Base-by-base conservation (phyloP, 2,797 vertebrate genomes). In the Oophaga sylvatica region DNA sequence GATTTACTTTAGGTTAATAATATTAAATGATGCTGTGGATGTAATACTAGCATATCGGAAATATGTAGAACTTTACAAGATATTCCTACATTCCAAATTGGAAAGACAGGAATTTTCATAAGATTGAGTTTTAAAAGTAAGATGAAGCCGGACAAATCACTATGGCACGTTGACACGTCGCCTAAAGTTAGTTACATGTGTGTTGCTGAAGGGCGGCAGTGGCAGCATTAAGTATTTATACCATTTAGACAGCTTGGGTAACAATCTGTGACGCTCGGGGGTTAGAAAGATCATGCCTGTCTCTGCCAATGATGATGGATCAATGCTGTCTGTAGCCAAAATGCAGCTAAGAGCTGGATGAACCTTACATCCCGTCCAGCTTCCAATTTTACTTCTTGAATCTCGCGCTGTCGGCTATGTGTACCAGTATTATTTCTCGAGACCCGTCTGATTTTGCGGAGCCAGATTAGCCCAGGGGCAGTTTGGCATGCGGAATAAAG, bases 221-320 rank as follows among this genome's bases (percentile, higher is more conserved):
- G 62, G 29, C 71, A 87, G 26, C 73, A 75, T 80, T 83, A 83
- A 80, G 84, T 68, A 87, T 45, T 86, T 87, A 83, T 75, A 62
- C 84, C 82, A 83, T 57, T 86, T 83, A 83, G 80, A 70, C 88
- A 86, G 84, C 73, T 86, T 84, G 75, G 48, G 75, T 41, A 83
- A 65, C 65, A 87, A 68, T 83, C 80, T 89, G 75, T 82, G 22
- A n/a, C 15, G 60, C 88, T 79, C 17, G 41, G 78, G 80, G 88
- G 73, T 62, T 85, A 78, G 16, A 78, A 3, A 86, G 79, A 71
- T 29, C 63, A 60, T 81, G 26, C 53, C 77, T 73, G 76, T 76
- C 59, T 81, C 22, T 75, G 81, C 48, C 75, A 68, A 59, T 48
- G 15, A 81, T 41, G 59, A 70, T 26, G 53, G 53, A 78, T 78